Conservation (phyloP, 2,113 vertebrate species). For the Callorhinus ursinus region DNA sequence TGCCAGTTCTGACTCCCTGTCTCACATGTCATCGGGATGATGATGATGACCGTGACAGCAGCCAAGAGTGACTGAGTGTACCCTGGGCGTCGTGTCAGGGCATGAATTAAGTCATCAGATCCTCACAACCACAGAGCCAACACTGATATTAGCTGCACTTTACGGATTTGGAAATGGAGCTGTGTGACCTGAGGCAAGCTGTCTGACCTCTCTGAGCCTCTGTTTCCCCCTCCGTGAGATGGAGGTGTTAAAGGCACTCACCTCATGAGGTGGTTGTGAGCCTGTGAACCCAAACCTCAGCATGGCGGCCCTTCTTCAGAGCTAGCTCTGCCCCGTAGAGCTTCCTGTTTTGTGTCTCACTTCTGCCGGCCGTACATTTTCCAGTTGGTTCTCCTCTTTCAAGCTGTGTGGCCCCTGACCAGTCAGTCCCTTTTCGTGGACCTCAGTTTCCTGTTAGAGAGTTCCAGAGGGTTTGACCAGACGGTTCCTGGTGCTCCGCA, state of each 20-base stretch:
- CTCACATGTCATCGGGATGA: neutral
- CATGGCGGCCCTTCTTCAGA: neutral
- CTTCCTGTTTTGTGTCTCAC: slow-evolving; percentile 40
- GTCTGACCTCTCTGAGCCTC: neutral
- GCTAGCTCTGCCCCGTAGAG: neutral
- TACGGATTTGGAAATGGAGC: neutral
- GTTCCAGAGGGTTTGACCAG: neutral
- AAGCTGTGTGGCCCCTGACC: neutral
- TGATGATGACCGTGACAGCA: neutral
- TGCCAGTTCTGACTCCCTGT: neutral
- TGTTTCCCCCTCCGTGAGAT: neutral
- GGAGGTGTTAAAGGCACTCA: neutral
- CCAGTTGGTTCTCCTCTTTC: neutral
- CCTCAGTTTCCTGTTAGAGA: slow-evolving; percentile 40
- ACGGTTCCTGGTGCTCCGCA: neutral
- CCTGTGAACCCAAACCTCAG: neutral
- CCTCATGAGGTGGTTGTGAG: neutral
- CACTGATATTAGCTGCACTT: neutral
- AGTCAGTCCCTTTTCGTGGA: slow-evolving; percentile 17
- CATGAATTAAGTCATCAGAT: neutral
- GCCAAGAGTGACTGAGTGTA: neutral
- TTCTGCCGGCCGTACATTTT: neutral
- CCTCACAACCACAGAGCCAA: neutral
- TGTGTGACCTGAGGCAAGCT: neutral
- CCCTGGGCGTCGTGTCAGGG: neutral